Conservation (phyloP, 2,888 invertebrate species). For the Idaea aversata region DNA sequence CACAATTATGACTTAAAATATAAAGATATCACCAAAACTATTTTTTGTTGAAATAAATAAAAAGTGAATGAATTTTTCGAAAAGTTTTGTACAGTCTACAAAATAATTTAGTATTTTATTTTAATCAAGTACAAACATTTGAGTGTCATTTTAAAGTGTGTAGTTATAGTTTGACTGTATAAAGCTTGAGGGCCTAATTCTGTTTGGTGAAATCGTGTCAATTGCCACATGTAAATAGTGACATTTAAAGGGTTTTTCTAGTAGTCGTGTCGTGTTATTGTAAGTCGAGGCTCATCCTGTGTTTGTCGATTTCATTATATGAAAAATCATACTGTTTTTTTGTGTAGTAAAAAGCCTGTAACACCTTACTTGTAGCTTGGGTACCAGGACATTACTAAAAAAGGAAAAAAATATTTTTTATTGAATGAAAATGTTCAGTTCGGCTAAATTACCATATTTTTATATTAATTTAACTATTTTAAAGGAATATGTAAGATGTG, state of each 20-base stretch:
- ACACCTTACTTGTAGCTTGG: no score
- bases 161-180: constrained; percentile 33
- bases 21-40: no score
- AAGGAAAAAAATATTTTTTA: no score
- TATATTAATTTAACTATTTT: no score
- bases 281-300: constrained; percentile 48
- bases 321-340: no score
- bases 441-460: no score
- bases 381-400: no score
- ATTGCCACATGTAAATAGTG: constrained; percentile 74
- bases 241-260: constrained; percentile 44
- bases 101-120: constrained; percentile 11
- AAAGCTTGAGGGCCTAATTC: constrained; percentile 49
- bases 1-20: no score
- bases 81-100: constrained; percentile 22
- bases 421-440: no score
- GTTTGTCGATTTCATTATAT: constrained; percentile 21
- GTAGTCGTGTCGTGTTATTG: constrained; percentile 56
- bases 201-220: constrained; percentile 66
- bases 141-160: constrained; percentile 1
- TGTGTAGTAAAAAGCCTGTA: no score
- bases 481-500: no score
- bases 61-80: constrained; percentile 19
- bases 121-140: background rate
- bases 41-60: no score